phyloP scores from a whole-genome alignment of 2,797 vertebrate genomes.

The Monodelphis domestica region DNA sequence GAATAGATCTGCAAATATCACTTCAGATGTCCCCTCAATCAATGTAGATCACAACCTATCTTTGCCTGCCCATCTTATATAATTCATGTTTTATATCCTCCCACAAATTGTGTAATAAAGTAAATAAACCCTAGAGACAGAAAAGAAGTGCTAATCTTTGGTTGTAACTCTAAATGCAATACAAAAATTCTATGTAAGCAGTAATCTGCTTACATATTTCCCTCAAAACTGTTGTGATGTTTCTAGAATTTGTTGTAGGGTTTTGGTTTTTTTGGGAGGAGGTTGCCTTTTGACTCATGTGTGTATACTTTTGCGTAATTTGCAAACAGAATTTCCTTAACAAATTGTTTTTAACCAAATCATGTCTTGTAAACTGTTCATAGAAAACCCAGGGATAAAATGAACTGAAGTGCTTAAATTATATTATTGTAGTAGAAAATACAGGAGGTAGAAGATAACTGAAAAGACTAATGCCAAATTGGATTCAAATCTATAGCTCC shows the following conservation, averaged over 20 bases:
- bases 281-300: no score
- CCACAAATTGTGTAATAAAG: background rate
- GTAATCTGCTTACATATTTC: background rate
- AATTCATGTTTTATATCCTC: background rate
- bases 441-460: no score
- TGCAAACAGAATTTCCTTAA: no score
- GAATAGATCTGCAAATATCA: background rate
- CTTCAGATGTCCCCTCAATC: background rate
- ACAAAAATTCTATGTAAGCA: background rate
- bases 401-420: no score
- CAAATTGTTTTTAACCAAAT: no score
- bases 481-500: no score
- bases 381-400: no score
- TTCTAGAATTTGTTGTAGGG: background rate
- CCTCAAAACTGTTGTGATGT: background rate
- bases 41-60: background rate
- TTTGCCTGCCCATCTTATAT: background rate
- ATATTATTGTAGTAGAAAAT: no score
- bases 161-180: background rate
- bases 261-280: conserved; percentile 9
- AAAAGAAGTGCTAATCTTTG: background rate
- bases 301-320: no score
- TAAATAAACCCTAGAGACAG: background rate
- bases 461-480: no score
- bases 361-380: no score